Evolutionary conservation across 2,888 invertebrate species (phyloP).

Genomic region (Pristionchus mayeri): DNA sequence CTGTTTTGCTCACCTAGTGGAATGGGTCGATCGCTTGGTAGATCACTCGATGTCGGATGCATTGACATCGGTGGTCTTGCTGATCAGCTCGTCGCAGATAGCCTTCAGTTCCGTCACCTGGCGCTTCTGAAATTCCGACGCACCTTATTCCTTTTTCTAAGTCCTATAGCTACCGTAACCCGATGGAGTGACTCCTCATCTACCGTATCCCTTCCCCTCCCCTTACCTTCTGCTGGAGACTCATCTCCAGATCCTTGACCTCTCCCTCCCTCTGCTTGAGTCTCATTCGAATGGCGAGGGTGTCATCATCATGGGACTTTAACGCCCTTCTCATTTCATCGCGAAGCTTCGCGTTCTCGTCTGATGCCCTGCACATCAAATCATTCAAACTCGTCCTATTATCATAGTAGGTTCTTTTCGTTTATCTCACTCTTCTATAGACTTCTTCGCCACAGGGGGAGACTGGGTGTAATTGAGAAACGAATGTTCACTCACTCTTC

Average conservation of each 20-base stretch:
- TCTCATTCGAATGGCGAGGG: slow-evolving; percentile 2
- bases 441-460: no score
- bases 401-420: no score
- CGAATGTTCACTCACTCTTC: slow-evolving; percentile 39
- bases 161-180: not conserved
- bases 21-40: not conserved
- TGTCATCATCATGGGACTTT: not conserved
- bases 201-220: not conserved
- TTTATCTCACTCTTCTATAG: no score
- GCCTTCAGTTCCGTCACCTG: not conserved
- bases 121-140: not conserved
- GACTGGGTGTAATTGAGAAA: no score
- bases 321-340: not conserved
- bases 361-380: not conserved
- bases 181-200: not conserved
- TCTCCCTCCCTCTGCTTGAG: slow-evolving; percentile 6
- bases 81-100: not conserved
- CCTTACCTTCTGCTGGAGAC: slow-evolving; percentile 13
- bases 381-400: no score
- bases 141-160: not conserved
- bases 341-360: not conserved
- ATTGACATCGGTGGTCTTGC: not conserved
- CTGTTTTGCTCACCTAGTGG: no score
- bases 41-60: not conserved
- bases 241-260: not conserved